phyloP scores from a whole-genome alignment of 2,797 vertebrate genomes.

The Spondyliosoma cantharus region DNA sequence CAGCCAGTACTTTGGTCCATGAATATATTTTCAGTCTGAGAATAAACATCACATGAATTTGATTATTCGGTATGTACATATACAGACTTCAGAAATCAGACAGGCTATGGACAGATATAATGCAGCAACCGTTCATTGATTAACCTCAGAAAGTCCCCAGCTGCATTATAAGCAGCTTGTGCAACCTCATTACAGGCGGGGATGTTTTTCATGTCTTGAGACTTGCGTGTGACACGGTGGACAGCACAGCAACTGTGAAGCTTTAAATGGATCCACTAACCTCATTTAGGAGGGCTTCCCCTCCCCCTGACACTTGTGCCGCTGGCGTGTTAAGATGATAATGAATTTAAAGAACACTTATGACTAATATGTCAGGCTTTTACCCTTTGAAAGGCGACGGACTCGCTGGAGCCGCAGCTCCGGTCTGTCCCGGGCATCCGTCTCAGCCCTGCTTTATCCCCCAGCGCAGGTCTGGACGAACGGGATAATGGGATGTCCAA shows the following conservation, averaged over 20 bases:
- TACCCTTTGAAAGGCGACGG: constrained; percentile 88
- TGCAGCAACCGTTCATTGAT: constrained; percentile 75
- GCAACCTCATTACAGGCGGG: constrained; percentile 76
- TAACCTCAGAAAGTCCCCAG: constrained; percentile 69
- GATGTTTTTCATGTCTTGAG: constrained; percentile 80
- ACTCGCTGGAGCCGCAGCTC: constrained; percentile 86
- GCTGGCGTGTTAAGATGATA: constrained; percentile 86
- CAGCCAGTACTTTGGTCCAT: constrained; percentile 2
- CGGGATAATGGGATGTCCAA: constrained; percentile 91
- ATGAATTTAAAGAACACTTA: constrained; percentile 93
- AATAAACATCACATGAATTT: constrained; percentile 44
- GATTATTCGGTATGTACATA: constrained; percentile 18
- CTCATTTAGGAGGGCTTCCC: constrained; percentile 83
- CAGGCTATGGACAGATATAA: constrained; percentile 55
- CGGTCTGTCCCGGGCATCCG: constrained; percentile 82
- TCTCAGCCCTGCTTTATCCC: constrained; percentile 81
- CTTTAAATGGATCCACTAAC: constrained; percentile 86
- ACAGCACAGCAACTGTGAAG: constrained; percentile 83
- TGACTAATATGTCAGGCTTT: constrained; percentile 89
- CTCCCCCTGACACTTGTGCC: constrained; percentile 84
- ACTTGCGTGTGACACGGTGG: constrained; percentile 80
- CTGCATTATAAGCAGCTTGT: constrained; percentile 75
- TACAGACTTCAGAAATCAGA: constrained; percentile 40
- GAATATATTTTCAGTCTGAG: constrained; percentile 18
- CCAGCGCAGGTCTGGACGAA: constrained; percentile 81